Percentiles rank a stretch among this genome's conserved stretches.
Evolutionary conservation across 2,888 invertebrate genomes (phyloP).

Genomic region (Apantesis nais): DNA sequence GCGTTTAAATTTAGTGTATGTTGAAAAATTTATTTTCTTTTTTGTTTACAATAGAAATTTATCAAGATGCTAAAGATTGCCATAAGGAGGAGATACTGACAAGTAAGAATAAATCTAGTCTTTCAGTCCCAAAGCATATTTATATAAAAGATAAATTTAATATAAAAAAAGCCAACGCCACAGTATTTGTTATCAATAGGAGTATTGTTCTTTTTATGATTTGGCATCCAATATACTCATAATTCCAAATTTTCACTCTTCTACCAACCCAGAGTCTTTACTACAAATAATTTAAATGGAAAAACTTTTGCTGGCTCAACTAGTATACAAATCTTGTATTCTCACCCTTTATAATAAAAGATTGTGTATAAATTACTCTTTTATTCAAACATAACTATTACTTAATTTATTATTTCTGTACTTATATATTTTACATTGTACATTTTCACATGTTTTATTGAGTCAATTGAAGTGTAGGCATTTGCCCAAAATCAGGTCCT

Average conservation of each 20-base stretch:
- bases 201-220: too few species aligned
- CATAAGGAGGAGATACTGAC: not conserved
- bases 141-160: not conserved
- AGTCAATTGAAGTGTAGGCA: conserved; percentile 67
- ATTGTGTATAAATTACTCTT: conserved; percentile 44
- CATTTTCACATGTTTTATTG: conserved; percentile 53
- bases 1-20: too few species aligned
- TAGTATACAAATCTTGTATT: not conserved
- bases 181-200: too few species aligned
- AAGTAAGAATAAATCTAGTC: not conserved
- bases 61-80: not conserved
- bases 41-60: too few species aligned
- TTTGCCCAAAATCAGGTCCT: conserved; percentile 49
- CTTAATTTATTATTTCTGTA: conserved; percentile 37
- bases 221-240: too few species aligned
- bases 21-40: too few species aligned
- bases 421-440: conserved; percentile 38
- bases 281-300: too few species aligned
- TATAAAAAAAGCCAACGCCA: too few species aligned
- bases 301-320: too few species aligned
- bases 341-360: conserved; percentile 23
- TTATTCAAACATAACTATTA: conserved; percentile 48
- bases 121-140: not conserved
- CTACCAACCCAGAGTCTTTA: too few species aligned
- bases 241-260: too few species aligned